A percentile compares a stretch with the other conserved stretches of the same genome.
phyloP scores from a whole-genome alignment of 1,140 invertebrate genomes.

The Eupeodes corollae region DNA sequence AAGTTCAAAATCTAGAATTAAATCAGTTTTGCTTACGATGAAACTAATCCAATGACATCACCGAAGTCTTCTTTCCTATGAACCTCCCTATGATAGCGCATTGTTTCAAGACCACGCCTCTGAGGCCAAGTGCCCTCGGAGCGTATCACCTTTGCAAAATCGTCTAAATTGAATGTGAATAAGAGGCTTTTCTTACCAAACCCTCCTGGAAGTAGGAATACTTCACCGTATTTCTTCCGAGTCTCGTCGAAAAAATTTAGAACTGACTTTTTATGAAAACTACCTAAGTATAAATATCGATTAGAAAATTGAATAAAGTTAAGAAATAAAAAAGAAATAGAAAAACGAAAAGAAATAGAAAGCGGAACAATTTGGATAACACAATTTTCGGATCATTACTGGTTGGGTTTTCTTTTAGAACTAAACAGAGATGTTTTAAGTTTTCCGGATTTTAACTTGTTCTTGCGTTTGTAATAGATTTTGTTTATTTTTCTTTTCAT shows the following conservation, averaged over 20 bases:
- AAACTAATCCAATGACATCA: not conserved
- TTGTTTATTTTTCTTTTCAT: no score
- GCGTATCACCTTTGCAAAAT: not conserved
- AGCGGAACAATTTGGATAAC: no score
- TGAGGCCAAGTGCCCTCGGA: slow-evolving; percentile 6
- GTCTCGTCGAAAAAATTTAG: slow-evolving; percentile 6
- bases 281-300: no score
- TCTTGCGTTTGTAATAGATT: no score
- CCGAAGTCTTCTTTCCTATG: not conserved
- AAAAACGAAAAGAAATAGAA: no score
- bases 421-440: no score
- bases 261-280: no score
- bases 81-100: not conserved
- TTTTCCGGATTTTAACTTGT: no score
- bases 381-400: no score
- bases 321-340: no score
- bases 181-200: not conserved
- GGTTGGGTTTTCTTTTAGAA: no score
- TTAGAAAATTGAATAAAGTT: no score
- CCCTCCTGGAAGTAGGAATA: not conserved
- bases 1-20: not conserved
- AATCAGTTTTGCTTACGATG: not conserved
- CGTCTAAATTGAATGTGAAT: not conserved
- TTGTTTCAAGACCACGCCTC: not conserved
- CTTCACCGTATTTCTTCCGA: slow-evolving; percentile 5